Base-by-base conservation (phyloP, 2,113 vertebrate species). In the Pituophis catenifer region DNA sequence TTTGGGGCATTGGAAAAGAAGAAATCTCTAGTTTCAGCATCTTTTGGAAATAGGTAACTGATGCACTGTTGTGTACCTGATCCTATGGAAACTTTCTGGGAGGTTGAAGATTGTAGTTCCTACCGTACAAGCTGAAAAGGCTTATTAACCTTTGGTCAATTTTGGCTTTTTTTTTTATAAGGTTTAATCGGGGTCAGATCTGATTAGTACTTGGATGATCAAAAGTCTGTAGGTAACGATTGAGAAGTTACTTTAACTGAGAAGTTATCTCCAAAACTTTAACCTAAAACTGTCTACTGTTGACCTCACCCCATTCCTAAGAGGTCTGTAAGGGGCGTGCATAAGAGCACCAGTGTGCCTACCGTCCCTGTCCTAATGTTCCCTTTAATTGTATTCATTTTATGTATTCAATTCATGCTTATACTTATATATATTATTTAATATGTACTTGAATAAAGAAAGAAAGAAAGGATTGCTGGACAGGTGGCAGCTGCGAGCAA, bases 401-500 rank as follows among this genome's bases (percentile, higher is more conserved):
- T 4, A 48, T 48, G 4, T 48, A 5, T 48, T 48, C 44, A 48
- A 48, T 48, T 48, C 44, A 48, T 48, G 44, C 44, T 48, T 48
- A 48, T 48, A 48, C 44, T 48, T 4, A 48, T 48, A 48, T 48
- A 48, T 48, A 48, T 44, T 44, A 44, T 44, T 44, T 44, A 44
- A 44, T 44, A 44, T 44, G 38, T 44, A 44, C 38, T 44, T 2
- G 38, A 44, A 44, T 44, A 44, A 44, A 44, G 38, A 44, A 44
- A 44, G 38, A 44, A 44, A 44, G 38, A 44, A 44, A 48, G 44
- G 44, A 48, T 48, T 48, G 44, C 44, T 48, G 44, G 44, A 48
- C 44, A 96, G 96, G 96, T 96, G 65, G 94, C 95, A 53, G 96
- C 95, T 19, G 96, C 96, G 17, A 96, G 9, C 94, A 95, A 96